These are phyloP conservation scores for Lepidochrysops patricia DNA, from an alignment of 2,888 invertebrate species.

Conservation along the genomic window DNA sequence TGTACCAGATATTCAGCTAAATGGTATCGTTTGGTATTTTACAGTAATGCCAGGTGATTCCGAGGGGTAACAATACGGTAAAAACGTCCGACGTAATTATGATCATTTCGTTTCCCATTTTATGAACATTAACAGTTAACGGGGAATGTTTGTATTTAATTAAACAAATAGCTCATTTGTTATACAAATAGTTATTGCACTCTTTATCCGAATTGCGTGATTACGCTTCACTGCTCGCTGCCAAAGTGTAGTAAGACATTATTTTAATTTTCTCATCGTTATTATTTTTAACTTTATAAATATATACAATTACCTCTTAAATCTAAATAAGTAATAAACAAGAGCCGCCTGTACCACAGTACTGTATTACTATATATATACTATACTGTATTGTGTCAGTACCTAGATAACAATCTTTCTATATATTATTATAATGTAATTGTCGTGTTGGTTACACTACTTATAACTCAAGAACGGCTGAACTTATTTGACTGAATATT, in stretches of 20 bases:
- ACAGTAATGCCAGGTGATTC: slow-evolving; percentile 69
- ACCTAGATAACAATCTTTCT: no score
- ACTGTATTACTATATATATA: no score
- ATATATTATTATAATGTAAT: no score
- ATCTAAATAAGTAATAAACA: no score
- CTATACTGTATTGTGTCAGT: no score
- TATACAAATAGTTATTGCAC: slow-evolving; percentile 11
- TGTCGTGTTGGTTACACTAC: no score
- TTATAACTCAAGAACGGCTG: no score
- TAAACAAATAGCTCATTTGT: slow-evolving; percentile 30
- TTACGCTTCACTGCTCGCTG: neutral
- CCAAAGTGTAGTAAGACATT: neutral
- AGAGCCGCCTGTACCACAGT: no score
- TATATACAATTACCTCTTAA: no score
- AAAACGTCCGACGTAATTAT: slow-evolving; percentile 64
- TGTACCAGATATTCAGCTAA: slow-evolving; percentile 57
- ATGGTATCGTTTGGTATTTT: slow-evolving; percentile 63
- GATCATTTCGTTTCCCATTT: slow-evolving; percentile 64
- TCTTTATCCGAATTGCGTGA: slow-evolving; percentile 2
- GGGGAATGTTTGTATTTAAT: slow-evolving; percentile 42
- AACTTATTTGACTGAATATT: no score
- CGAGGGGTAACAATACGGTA: slow-evolving; percentile 60
- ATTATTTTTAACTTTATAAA: neutral
- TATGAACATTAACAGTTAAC: slow-evolving; percentile 61
- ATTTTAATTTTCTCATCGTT: neutral